A percentile compares a stretch with the other conserved stretches of the same genome.
phyloP scores from a whole-genome alignment of 2,113 vertebrate genomes.

The Gallinago media region DNA sequence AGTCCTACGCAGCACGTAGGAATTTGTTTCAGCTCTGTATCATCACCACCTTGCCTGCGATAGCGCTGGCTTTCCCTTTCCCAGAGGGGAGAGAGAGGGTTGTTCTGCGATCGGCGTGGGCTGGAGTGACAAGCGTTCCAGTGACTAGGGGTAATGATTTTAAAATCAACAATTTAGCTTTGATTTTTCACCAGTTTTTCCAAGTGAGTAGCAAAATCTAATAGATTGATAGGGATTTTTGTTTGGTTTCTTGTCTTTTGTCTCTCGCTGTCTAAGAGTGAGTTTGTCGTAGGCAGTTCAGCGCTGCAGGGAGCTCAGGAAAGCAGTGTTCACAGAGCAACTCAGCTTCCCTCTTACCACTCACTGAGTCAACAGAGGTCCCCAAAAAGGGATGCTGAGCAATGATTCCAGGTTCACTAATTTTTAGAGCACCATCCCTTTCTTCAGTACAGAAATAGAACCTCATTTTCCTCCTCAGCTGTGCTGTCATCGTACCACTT shows the following conservation, averaged over 20 bases:
- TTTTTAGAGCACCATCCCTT: neutral
- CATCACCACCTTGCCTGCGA: neutral
- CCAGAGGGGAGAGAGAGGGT: neutral
- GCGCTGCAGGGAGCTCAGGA: neutral
- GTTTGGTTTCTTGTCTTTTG: neutral
- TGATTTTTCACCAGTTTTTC: neutral
- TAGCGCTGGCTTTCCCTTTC: neutral
- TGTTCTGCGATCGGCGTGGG: neutral
- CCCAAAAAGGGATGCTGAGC: neutral
- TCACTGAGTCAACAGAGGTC: neutral
- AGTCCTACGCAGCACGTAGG: neutral
- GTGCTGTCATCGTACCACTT: neutral
- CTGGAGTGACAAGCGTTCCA: neutral
- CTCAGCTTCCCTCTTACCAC: neutral
- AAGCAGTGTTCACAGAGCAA: neutral
- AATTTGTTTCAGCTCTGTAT: neutral
- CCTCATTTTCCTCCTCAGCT: neutral
- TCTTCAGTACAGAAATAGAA: neutral
- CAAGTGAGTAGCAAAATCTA: neutral
- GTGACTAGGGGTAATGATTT: neutral
- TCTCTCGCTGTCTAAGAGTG: rapidly evolving
- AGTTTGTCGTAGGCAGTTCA: neutral
- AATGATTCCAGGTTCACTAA: rapidly evolving
- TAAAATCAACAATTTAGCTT: neutral
- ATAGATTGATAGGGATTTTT: neutral